Conservation (phyloP, 2,888 invertebrate species). For the Desoria tigrina region DNA sequence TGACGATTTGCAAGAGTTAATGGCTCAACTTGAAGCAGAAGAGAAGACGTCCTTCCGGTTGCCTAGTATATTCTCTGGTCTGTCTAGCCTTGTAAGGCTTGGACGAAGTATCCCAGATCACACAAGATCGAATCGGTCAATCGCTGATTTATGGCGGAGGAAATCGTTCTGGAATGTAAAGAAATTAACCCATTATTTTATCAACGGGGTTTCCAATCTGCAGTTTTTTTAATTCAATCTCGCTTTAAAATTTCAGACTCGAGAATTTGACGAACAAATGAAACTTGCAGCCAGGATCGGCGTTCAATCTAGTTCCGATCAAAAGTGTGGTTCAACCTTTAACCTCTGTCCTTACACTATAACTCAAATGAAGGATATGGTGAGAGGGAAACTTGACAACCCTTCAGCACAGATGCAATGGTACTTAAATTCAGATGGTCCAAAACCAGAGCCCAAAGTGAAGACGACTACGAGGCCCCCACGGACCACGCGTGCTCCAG, state of each 20-base stretch:
- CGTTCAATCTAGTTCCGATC: not conserved
- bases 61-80: constrained; percentile 23
- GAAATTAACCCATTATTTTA: no score
- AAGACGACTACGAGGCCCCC: not conserved
- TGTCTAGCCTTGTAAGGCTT: constrained; percentile 30
- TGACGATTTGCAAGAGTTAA: constrained; percentile 1
- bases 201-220: not conserved
- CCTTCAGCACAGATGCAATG: constrained; percentile 20
- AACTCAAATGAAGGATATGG: constrained; percentile 37
- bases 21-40: not conserved
- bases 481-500: not conserved
- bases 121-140: not conserved
- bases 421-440: constrained; percentile 29
- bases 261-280: constrained; percentile 36
- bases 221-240: not conserved
- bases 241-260: constrained; percentile 24
- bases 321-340: constrained; percentile 33
- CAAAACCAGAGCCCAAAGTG: not conserved
- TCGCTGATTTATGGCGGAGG: not conserved
- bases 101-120: constrained; percentile 27
- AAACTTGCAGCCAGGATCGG: constrained; percentile 37
- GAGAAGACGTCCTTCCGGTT: not conserved
- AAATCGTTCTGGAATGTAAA: constrained; percentile 14
- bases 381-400: constrained; percentile 12
- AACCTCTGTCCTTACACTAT: constrained; percentile 37